Base-by-base conservation (phyloP, 2,797 vertebrate species). In the Clarias pachynema region DNA sequence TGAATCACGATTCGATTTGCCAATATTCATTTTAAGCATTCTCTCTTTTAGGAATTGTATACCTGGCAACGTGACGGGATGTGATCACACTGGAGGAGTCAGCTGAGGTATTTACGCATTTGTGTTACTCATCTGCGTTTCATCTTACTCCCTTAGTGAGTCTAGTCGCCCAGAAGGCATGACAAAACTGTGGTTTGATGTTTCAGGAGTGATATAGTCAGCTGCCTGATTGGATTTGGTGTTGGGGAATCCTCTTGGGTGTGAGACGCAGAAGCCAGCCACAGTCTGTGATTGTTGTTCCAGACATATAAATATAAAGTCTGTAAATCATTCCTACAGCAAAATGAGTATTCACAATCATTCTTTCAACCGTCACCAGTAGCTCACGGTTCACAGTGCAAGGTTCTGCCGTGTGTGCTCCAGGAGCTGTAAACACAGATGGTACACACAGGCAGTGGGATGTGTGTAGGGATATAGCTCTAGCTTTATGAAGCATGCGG, bases 201-300 rank as follows among this genome's bases (percentile, higher is more conserved):
- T 85, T 75, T 80, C 60, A 29, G 73, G 66, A 60, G 81, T 81
- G 66, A 74, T 68, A 72, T 73, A 59, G 84, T 72, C 90, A 85
- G 89, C 91, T 88, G 89, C 86, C 87, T 73, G 83, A 34, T 44
- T 85, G 87, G 88, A 91, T 91, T 85, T 87, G 78, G 56, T 22
- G 44, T 49, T 49, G 37, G 34, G 34, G 65, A 83, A 84, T 87
- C 86, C 87, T 84, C 84, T 69, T 86, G 89, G 89, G 88, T 89
- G 85, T 80, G 82, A 87, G 70, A 83, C 59, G 70, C 53, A 73
- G 85, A 60, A 37, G 29, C 20, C 75, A 79, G 74, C 29, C 29
- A 59, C 74, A 77, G 29, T 77, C 56, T 77, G 56, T 6, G 5
- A 77, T 18, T 12, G 10, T 14, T 53, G 24, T 26, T 66, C 16